Evolutionary conservation across 2,888 invertebrate species (phyloP).

Genomic region (Ectemnius continuus): DNA sequence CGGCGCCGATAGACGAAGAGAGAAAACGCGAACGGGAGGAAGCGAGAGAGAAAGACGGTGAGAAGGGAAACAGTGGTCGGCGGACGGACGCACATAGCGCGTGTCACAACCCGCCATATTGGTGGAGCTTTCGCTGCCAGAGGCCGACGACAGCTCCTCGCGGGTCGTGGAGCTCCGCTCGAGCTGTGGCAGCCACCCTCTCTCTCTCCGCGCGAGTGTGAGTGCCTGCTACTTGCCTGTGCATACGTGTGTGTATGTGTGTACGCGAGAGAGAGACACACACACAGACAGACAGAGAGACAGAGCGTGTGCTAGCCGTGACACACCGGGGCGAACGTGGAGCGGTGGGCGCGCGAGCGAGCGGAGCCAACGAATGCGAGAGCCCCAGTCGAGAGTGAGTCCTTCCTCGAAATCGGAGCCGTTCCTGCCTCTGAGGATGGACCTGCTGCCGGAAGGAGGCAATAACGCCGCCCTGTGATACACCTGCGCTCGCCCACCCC

Average conservation of each 20-base stretch:
- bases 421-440: conserved; percentile 12
- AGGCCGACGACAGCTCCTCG: conserved; percentile 32
- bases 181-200: conserved; percentile 9
- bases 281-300: too few species aligned
- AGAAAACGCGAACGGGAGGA: not conserved
- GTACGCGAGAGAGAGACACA: too few species aligned
- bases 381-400: too few species aligned
- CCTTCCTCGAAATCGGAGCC: too few species aligned
- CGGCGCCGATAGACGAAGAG: not conserved
- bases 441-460: conserved; percentile 43
- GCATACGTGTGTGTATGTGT: conserved; percentile 66
- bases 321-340: too few species aligned
- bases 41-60: conserved; percentile 21
- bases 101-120: conserved; percentile 68
- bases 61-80: conserved; percentile 66
- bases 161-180: conserved; percentile 39
- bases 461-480: conserved; percentile 30
- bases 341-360: too few species aligned
- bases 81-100: conserved; percentile 62
- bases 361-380: conserved; percentile 19
- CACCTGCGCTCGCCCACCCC: not conserved
- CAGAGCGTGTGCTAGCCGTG: too few species aligned
- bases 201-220: too few species aligned
- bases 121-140: conserved; percentile 55
- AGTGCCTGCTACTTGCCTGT: too few species aligned